Evolutionary conservation across 2,797 vertebrate species (phyloP).

Genomic region (Phataginus tricuspis): DNA sequence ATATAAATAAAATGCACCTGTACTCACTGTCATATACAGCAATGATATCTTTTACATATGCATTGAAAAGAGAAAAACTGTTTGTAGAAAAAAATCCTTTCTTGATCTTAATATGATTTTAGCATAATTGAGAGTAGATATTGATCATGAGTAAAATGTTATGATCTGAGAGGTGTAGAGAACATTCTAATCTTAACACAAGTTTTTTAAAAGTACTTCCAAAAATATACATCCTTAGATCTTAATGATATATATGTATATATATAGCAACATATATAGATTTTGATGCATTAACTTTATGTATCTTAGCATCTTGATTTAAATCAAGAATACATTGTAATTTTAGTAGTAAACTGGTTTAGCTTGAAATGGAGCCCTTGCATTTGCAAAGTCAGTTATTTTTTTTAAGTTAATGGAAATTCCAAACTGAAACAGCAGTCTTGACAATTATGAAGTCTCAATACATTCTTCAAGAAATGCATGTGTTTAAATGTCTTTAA

Average conservation of each 20-base stretch:
- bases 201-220: slow-evolving; percentile 40
- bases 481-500: slow-evolving; percentile 10
- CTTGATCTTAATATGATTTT: slow-evolving; percentile 74
- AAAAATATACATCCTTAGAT: slow-evolving; percentile 25
- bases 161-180: slow-evolving; percentile 22
- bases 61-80: slow-evolving; percentile 27
- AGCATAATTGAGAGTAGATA: slow-evolving; percentile 51
- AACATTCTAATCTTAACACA: slow-evolving; percentile 59
- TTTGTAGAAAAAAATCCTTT: slow-evolving; percentile 67
- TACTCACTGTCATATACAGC: slow-evolving; percentile 1
- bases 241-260: slow-evolving; percentile 10
- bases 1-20: slow-evolving; percentile 50
- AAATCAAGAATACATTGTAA: not conserved
- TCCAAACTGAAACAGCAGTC: not conserved
- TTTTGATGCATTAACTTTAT: slow-evolving; percentile 1
- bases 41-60: slow-evolving; percentile 41
- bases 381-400: slow-evolving; percentile 7
- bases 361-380: not conserved
- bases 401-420: slow-evolving; percentile 37
- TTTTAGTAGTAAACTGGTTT: slow-evolving; percentile 24
- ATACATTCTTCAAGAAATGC: not conserved
- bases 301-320: slow-evolving; percentile 10
- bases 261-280: not conserved
- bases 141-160: slow-evolving; percentile 55
- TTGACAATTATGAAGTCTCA: not conserved